Evolutionary conservation across 2,888 invertebrate genomes (phyloP).

Genomic region (Liodrosophila aerea): DNA sequence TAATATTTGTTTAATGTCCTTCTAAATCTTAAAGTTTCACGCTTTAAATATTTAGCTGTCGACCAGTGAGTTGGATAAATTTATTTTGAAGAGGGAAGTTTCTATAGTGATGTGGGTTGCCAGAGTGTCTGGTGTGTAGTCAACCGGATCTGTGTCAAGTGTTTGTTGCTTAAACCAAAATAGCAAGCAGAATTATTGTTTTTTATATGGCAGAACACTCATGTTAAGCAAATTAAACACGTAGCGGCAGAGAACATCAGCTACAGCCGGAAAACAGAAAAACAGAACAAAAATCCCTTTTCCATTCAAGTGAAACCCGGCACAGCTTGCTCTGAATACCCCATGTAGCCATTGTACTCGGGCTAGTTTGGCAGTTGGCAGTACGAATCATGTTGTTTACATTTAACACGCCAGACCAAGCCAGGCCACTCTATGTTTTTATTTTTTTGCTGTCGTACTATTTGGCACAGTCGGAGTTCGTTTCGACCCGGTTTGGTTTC

Average conservation of each 20-base stretch:
- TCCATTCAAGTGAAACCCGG: slow-evolving; percentile 20
- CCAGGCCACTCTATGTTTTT: slow-evolving; percentile 34
- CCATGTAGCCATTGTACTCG: slow-evolving; percentile 38
- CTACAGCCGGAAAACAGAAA: slow-evolving; percentile 7
- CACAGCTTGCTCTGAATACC: not conserved
- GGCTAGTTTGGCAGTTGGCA: slow-evolving; percentile 18
- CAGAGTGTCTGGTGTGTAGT: not conserved
- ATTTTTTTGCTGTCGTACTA: slow-evolving; percentile 6
- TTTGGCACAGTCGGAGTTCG: too few relatives aligned
- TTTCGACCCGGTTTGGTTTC: slow-evolving; percentile 9
- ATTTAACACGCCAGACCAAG: slow-evolving; percentile 24
- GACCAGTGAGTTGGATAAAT: too few relatives aligned
- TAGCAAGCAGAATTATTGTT: slow-evolving; percentile 3
- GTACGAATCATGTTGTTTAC: slow-evolving; percentile 60
- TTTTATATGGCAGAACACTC: slow-evolving; percentile 14
- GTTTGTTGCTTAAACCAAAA: slow-evolving; percentile 38
- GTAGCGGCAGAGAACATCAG: slow-evolving; percentile 26
- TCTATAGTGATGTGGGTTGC: too few relatives aligned
- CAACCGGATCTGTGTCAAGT: slow-evolving; percentile 32
- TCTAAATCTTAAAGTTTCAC: too few relatives aligned
- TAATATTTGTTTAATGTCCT: too few relatives aligned
- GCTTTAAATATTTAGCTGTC: too few relatives aligned
- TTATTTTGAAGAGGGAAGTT: too few relatives aligned
- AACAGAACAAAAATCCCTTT: slow-evolving; percentile 34
- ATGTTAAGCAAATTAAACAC: slow-evolving; percentile 69